Evolutionary conservation across 1,140 invertebrate species (phyloP).

Genomic region (Euborellia annulipes): DNA sequence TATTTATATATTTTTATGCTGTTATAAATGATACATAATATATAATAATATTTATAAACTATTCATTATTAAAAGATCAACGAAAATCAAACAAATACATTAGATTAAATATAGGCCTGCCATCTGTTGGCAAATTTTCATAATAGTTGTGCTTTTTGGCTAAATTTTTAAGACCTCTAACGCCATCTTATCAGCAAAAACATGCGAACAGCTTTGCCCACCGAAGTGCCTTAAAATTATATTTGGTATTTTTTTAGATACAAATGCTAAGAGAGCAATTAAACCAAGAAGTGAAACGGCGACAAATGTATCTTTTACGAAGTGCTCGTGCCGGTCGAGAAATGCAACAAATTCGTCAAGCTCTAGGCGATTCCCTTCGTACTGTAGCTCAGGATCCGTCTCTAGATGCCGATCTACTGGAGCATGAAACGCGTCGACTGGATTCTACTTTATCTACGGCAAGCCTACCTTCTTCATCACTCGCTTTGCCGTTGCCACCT

Average conservation of each 20-base stretch:
- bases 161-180: too few relatives aligned
- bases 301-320: slow-evolving; percentile 66
- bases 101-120: too few relatives aligned
- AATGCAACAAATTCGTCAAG: slow-evolving; percentile 65
- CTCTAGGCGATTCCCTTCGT: slow-evolving; percentile 65
- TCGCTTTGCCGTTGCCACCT: slow-evolving; percentile 3
- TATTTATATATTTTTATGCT: too few relatives aligned
- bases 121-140: too few relatives aligned
- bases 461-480: slow-evolving; percentile 2
- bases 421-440: slow-evolving; percentile 70
- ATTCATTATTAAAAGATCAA: too few relatives aligned
- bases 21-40: too few relatives aligned
- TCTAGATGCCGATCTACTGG: slow-evolving; percentile 61
- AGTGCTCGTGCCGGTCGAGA: slow-evolving; percentile 68
- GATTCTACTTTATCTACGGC: slow-evolving; percentile 39
- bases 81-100: too few relatives aligned
- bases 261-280: slow-evolving; percentile 63
- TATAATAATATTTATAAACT: too few relatives aligned
- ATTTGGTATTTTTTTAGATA: slow-evolving; percentile 40
- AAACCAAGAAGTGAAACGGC: slow-evolving; percentile 67
- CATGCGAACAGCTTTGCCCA: too few relatives aligned
- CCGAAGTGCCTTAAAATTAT: too few relatives aligned
- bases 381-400: slow-evolving; percentile 68
- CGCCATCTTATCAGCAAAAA: too few relatives aligned
- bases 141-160: too few relatives aligned